A percentile compares a stretch with the other conserved stretches of the same genome.
phyloP scores from a whole-genome alignment of 2,888 invertebrate genomes.

The Nomada ruficornis region DNA sequence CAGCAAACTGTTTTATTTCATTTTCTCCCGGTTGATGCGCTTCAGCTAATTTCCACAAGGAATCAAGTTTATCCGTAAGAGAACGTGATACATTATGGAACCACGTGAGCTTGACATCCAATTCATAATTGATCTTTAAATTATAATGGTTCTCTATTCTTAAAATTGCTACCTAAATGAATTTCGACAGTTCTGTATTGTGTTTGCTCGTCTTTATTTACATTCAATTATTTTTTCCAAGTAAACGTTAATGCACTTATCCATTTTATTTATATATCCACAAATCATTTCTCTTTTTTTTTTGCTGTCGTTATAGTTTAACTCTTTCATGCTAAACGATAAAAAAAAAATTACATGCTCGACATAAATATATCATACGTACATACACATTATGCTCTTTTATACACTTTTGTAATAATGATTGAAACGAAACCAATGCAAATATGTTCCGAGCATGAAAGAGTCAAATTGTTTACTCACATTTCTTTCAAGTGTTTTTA shows the following conservation, averaged over 20 bases:
- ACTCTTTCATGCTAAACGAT: conserved; percentile 28
- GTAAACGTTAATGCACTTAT: conserved; percentile 43
- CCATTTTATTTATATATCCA: conserved; percentile 14
- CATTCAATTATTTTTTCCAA: conserved; percentile 27
- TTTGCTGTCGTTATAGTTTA: conserved; percentile 4
- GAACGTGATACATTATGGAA: conserved; percentile 67
- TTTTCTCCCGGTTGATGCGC: conserved; percentile 52
- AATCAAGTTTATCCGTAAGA: conserved; percentile 71
- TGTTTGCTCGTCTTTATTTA: conserved; percentile 40
- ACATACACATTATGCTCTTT: neutral
- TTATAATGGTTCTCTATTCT: conserved; percentile 69
- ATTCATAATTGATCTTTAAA: conserved; percentile 66
- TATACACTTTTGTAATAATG: neutral
- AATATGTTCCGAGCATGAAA: conserved; percentile 27
- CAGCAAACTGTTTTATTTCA: conserved; percentile 72
- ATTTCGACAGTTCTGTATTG: conserved; percentile 21
- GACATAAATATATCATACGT: neutral
- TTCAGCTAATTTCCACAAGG: conserved; percentile 69
- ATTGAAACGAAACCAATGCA: conserved; percentile 8
- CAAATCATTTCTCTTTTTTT: conserved; percentile 24
- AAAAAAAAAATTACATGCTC: conserved; percentile 2
- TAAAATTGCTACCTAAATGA: conserved; percentile 71
- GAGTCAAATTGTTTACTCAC: conserved; percentile 62
- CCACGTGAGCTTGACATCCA: conserved; percentile 68
- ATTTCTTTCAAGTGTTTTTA: conserved; percentile 74